A percentile compares a stretch with the other conserved stretches of the same genome.
Evolutionary conservation across 2,888 invertebrate genomes (phyloP).

Genomic region (Phortica okadai): DNA sequence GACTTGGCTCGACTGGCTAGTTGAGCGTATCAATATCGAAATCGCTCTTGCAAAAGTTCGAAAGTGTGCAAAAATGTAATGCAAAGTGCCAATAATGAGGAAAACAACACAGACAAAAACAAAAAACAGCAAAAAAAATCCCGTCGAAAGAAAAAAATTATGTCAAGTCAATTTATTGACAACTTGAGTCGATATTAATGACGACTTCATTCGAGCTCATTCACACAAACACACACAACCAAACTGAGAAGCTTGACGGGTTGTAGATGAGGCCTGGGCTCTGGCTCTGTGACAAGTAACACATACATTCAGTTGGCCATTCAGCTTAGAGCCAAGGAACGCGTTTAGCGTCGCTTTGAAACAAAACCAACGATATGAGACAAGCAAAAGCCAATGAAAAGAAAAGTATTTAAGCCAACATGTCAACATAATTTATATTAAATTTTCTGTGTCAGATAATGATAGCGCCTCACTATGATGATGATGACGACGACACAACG

Average conservation of each 20-base stretch:
- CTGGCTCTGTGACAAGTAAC: neutral
- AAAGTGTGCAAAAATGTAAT: neutral
- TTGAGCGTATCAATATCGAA: conserved; percentile 22
- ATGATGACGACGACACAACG: neutral
- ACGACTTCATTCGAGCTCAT: conserved; percentile 63
- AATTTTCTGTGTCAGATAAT: conserved; percentile 71
- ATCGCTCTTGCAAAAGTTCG: neutral
- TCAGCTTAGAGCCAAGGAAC: neutral
- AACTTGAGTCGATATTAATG: conserved; percentile 68
- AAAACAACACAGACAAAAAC: neutral
- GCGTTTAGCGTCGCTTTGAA: neutral
- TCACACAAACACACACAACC: neutral
- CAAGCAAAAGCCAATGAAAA: neutral
- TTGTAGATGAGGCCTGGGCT: neutral
- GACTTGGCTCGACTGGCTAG: neutral
- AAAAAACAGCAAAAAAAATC: conserved; percentile 35
- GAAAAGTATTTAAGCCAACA: conserved; percentile 68
- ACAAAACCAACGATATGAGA: neutral
- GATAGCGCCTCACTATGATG: conserved; percentile 64
- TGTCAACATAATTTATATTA: conserved; percentile 75
- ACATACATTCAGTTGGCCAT: neutral
- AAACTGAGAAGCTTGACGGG: neutral
- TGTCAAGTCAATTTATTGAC: conserved; percentile 69
- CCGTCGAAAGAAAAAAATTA: conserved; percentile 49
- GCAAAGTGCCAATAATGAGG: neutral